Evolutionary conservation across 37 sponge, comb jelly and placozoan genomes (phyloP).

Genomic region (Cliona cf. orientalis): DNA sequence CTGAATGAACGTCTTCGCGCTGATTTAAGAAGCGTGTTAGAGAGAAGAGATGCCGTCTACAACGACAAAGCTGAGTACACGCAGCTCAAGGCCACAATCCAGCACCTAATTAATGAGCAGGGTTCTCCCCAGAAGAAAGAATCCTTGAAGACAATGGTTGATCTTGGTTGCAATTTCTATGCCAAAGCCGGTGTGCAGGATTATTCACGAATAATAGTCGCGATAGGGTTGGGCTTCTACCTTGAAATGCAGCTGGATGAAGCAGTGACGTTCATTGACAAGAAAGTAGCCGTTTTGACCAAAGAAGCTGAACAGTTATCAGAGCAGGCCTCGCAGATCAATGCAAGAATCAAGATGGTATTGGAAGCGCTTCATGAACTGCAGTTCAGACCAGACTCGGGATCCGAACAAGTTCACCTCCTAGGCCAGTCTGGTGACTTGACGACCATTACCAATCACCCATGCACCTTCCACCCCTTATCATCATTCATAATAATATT

Average conservation of each 20-base stretch:
- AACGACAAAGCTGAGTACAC: constrained; percentile 73
- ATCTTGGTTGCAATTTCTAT: constrained; percentile 90
- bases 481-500: background rate
- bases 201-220: constrained; percentile 69
- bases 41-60: constrained; percentile 54
- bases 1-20: constrained; percentile 81
- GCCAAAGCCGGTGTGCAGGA: constrained; percentile 74
- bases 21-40: constrained; percentile 71
- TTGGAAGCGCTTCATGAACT: constrained; percentile 80
- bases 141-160: constrained; percentile 76
- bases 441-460: no score
- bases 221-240: constrained; percentile 82
- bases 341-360: constrained; percentile 75
- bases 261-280: constrained; percentile 77
- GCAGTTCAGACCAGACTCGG: constrained; percentile 43
- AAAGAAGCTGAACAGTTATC: constrained; percentile 53
- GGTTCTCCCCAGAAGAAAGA: background rate
- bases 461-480: no score
- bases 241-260: constrained; percentile 79
- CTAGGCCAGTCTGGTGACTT: constrained; percentile 32
- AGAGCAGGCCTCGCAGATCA: constrained; percentile 76
- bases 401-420: background rate
- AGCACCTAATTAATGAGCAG: constrained; percentile 27
- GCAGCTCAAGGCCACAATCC: constrained; percentile 69
- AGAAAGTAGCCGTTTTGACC: constrained; percentile 63